These are phyloP conservation scores for Mesitornis unicolor DNA, from an alignment of 2,113 vertebrate species.

Conservation along the genomic window DNA sequence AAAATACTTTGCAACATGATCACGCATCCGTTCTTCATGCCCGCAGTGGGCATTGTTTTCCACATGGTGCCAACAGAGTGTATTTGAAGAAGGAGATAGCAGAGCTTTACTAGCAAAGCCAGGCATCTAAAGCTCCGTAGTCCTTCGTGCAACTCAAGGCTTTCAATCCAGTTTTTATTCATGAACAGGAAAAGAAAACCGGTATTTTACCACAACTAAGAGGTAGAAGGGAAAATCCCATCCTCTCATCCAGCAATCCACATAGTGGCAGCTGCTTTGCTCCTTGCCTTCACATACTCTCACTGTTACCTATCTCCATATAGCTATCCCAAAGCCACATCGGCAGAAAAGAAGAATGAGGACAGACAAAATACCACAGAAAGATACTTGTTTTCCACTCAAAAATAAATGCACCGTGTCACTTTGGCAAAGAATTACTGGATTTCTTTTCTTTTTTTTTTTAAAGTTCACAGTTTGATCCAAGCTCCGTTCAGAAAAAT, in stretches of 20 bases:
- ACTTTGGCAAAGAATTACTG: not conserved
- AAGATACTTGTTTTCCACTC: not conserved
- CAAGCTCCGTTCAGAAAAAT: not conserved
- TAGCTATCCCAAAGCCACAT: not conserved
- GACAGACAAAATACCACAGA: not conserved
- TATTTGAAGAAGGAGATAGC: not conserved
- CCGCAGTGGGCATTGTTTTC: fast-evolving
- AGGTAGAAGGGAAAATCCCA: not conserved
- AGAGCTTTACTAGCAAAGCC: not conserved
- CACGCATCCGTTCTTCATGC: not conserved
- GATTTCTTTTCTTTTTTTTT: not conserved
- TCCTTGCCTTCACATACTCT: not conserved
- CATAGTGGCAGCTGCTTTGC: not conserved
- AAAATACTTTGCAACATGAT: not conserved
- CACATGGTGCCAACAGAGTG: not conserved
- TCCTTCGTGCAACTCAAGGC: not conserved
- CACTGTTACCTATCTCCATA: not conserved
- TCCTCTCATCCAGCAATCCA: not conserved
- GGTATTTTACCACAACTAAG: not conserved
- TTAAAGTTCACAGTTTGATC: not conserved
- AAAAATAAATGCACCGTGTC: not conserved
- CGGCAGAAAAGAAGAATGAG: not conserved
- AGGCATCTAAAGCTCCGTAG: not conserved
- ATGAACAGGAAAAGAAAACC: not conserved
- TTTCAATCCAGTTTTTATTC: not conserved